Conservation (phyloP, 2,797 vertebrate species). For the Manis crassicaudata region DNA sequence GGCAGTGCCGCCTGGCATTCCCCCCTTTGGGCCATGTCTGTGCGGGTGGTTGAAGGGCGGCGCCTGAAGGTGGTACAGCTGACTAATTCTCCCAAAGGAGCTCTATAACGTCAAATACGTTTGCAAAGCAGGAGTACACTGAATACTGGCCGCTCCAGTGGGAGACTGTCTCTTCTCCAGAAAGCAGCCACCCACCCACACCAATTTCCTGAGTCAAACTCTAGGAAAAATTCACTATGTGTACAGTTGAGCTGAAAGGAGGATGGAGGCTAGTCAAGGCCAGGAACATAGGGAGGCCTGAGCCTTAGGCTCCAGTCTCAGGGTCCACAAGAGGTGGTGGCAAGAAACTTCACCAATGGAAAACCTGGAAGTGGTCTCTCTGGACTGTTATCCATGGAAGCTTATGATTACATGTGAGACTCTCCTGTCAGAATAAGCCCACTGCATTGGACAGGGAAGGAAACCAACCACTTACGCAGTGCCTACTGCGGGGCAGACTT, state of each 20-base stretch:
- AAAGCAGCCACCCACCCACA: background rate
- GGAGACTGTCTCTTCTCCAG: background rate
- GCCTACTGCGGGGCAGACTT: background rate
- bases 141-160: background rate
- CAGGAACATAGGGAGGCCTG: background rate
- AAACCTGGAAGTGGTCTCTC: background rate
- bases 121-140: background rate
- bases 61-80: background rate
- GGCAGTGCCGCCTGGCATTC: background rate
- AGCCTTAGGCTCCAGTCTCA: background rate
- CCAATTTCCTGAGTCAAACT: background rate
- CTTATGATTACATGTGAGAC: background rate
- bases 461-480: background rate
- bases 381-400: background rate
- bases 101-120: background rate
- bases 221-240: background rate
- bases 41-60: too few species aligned
- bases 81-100: background rate
- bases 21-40: fast-evolving
- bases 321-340: background rate
- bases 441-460: background rate
- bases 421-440: background rate
- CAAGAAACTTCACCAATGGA: background rate
- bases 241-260: background rate
- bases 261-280: background rate